A percentile compares a stretch with the other conserved stretches of the same genome.
Conservation (phyloP, 2,888 invertebrate species). For the Heteropelma amictum region DNA sequence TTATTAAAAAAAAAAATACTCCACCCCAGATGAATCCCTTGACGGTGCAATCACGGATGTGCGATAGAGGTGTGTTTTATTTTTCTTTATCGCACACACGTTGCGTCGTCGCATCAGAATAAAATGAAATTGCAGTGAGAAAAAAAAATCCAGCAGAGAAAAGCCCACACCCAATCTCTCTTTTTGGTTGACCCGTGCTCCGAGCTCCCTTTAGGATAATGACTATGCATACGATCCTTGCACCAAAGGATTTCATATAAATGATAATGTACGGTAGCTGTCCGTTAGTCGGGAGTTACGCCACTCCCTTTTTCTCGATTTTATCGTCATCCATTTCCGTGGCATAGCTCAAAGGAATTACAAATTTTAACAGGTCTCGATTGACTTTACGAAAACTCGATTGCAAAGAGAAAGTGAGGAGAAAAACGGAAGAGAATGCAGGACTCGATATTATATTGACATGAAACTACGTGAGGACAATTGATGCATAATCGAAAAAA, state of each 20-base stretch:
- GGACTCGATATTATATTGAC: not conserved
- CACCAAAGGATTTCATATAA: conserved; percentile 76
- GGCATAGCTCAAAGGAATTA: conserved; percentile 73
- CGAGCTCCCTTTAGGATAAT: conserved; percentile 60
- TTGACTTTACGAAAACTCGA: conserved; percentile 66
- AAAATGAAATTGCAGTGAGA: conserved; percentile 31
- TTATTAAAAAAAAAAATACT: too few species aligned
- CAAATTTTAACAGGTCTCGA: conserved; percentile 71
- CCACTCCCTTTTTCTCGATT: conserved; percentile 33
- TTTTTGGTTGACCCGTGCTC: conserved; percentile 1
- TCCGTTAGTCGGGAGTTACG: conserved; percentile 57
- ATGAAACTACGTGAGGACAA: too few species aligned
- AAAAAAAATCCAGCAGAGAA: conserved; percentile 12
- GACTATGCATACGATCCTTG: conserved; percentile 73
- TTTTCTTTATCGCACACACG: not conserved
- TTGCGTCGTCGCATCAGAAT: conserved; percentile 8
- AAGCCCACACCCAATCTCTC: conserved; percentile 10
- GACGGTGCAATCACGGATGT: too few species aligned
- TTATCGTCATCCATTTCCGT: conserved; percentile 31
- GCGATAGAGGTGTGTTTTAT: not conserved
- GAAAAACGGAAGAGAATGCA: not conserved
- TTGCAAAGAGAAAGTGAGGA: conserved; percentile 6
- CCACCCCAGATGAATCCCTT: too few species aligned
- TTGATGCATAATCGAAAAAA: too few species aligned
- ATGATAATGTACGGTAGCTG: conserved; percentile 72